These are phyloP conservation scores for Julus scandinavius DNA, from an alignment of 2,888 invertebrate species.

Conservation along the genomic window DNA sequence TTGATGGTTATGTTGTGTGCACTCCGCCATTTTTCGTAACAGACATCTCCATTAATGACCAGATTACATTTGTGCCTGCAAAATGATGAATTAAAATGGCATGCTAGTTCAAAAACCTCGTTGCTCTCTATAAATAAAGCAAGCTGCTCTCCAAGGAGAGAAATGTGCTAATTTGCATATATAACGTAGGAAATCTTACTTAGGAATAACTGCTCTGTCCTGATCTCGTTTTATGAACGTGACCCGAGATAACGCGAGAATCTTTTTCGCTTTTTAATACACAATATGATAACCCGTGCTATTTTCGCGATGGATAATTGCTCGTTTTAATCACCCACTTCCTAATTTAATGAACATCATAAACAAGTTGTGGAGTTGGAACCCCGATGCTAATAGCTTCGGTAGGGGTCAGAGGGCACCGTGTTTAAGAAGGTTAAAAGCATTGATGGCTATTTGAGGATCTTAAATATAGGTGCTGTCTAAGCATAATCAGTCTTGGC, in stretches of 20 bases:
- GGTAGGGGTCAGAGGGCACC: not conserved
- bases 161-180: not conserved
- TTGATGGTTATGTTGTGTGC: too few species aligned
- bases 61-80: constrained; percentile 11
- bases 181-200: not conserved
- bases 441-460: constrained; percentile 30
- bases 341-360: constrained; percentile 31
- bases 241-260: not conserved
- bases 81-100: constrained; percentile 22
- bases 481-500: not conserved
- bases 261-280: constrained; percentile 10
- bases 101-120: not conserved
- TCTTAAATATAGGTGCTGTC: constrained; percentile 36
- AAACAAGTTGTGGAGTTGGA: constrained; percentile 29
- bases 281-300: not conserved
- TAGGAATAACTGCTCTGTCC: not conserved
- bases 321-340: constrained; percentile 33
- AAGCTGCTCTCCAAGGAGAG: not conserved
- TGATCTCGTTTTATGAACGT: not conserved
- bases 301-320: not conserved
- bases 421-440: constrained; percentile 42
- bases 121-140: not conserved
- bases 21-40: too few species aligned
- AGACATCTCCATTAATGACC: not conserved
- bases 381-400: not conserved